Percentiles rank a stretch among this genome's conserved stretches.
Evolutionary conservation across 1,140 invertebrate species (phyloP).

Genomic region (Neodiprion fabricii): DNA sequence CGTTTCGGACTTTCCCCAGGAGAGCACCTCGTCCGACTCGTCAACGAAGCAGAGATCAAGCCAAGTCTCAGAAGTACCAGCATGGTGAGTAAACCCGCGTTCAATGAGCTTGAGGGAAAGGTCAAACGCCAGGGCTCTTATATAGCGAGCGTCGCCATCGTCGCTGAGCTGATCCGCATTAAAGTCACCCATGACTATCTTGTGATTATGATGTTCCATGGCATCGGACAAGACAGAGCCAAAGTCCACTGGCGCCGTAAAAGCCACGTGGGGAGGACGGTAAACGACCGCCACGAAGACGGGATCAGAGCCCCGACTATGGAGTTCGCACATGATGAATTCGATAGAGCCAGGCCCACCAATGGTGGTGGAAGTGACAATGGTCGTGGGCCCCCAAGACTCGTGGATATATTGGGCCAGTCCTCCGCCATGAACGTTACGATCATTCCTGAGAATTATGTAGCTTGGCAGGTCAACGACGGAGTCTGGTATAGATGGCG

Average conservation of each 20-base stretch:
- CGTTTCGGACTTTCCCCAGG: background rate
- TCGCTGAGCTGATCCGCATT: background rate
- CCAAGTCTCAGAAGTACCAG: background rate
- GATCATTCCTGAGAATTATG: background rate
- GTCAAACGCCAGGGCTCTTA: background rate
- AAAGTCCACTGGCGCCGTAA: background rate
- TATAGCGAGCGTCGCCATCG: background rate
- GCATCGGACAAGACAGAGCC: background rate
- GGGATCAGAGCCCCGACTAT: background rate
- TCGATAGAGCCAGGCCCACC: background rate
- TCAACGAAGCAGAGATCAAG: background rate
- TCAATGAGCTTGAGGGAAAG: background rate
- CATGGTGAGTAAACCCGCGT: background rate
- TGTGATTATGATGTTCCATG: background rate
- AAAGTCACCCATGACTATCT: background rate
- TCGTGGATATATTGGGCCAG: background rate
- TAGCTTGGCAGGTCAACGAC: background rate
- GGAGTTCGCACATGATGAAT: background rate
- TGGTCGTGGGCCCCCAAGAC: background rate
- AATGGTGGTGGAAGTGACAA: background rate
- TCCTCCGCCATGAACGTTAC: too few relatives aligned
- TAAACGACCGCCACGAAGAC: background rate
- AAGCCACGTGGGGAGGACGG: background rate
- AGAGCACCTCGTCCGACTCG: background rate
- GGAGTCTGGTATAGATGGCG: background rate